Conservation (phyloP, 2,797 vertebrate genomes). For the Fistularia tabacaria region DNA sequence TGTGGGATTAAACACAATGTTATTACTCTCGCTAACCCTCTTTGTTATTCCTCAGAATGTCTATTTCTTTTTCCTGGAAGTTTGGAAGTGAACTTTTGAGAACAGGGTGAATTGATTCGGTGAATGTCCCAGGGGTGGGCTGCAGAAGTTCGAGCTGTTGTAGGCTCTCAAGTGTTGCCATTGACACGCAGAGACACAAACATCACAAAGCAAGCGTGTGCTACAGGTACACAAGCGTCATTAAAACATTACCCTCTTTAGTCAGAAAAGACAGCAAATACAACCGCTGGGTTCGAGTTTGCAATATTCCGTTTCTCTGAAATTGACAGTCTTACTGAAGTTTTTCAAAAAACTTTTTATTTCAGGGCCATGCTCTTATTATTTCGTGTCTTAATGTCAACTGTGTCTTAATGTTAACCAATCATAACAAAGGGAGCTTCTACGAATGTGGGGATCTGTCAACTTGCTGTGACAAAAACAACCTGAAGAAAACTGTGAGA, state of each 20-base stretch:
- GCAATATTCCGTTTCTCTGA: constrained; percentile 3
- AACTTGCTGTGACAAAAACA: no score
- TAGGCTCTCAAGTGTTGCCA: constrained; percentile 33
- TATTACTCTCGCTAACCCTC: constrained; percentile 55
- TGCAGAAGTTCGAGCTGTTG: constrained; percentile 35
- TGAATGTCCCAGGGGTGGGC: constrained; percentile 54
- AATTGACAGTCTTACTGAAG: constrained; percentile 19
- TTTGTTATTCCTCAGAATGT: constrained; percentile 61
- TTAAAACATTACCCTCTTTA: constrained; percentile 6
- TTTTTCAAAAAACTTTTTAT: constrained; percentile 9
- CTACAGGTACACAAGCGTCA: constrained; percentile 6
- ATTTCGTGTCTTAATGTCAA: no score
- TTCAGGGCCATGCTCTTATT: constrained; percentile 10
- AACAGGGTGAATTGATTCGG: constrained; percentile 62
- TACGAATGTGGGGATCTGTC: not conserved
- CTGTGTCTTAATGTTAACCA: constrained; percentile 13
- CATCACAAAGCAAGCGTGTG: not conserved
- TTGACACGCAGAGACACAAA: constrained; percentile 4
- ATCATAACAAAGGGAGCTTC: constrained; percentile 17
- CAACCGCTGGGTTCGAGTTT: not conserved
- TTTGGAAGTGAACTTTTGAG: constrained; percentile 62
- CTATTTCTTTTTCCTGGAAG: constrained; percentile 64
- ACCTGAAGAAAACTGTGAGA: no score
- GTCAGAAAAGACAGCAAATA: no score
- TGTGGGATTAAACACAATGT: constrained; percentile 58